Evolutionary conservation across 2,113 vertebrate species (phyloP), one percentile per base, ranked within the genome.

Genomic region (human): DNA sequence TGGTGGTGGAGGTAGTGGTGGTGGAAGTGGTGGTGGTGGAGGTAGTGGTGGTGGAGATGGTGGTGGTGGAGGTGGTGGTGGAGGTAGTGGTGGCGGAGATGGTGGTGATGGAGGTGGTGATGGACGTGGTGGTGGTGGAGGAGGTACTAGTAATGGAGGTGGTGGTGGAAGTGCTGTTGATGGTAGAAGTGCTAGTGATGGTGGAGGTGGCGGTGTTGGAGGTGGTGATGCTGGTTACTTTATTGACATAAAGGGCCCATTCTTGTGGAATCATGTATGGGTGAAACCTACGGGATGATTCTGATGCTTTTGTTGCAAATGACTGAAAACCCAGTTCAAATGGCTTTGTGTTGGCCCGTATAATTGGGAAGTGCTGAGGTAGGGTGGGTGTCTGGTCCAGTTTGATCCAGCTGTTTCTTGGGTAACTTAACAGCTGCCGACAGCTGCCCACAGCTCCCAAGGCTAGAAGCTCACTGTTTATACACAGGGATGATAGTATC

Each of bases 151-250:
- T 45, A 45, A 45, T 45, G 45, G 45, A 45, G 2, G 52, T 55
- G 17, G 17, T 55, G 17, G 2, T 55, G 52, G 52, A 55, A 6
- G 52, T 55, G 17, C 2, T 55, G 17, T 17, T 55, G 52, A 18
- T 55, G 2, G 52, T 18, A 2, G 52, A 45, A 45, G 45, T 45
- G 45, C 45, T 55, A 55, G 52, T 55, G 52, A 4, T 18, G 52
- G 52, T 55, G 6, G 6, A 20, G 52, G 52, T 20, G 52, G 52
- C 6, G 2, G 52, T 55, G 52, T 2, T 52, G 45, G 0, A 45
- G 17, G 5, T 14, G 8, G 2, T 11, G 8, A 0, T 16, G 5
- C 0, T 78, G 27, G 2, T 35, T 10, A 30, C 61, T n/a, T 55
- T 12, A 5, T 23, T 2, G 12, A 84, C 2, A 38, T 57, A 5